Evolutionary conservation across 2,113 vertebrate genomes (phyloP), one percentile per base, ranked within the genome.

Genomic region (Ammospiza nelsoni): DNA sequence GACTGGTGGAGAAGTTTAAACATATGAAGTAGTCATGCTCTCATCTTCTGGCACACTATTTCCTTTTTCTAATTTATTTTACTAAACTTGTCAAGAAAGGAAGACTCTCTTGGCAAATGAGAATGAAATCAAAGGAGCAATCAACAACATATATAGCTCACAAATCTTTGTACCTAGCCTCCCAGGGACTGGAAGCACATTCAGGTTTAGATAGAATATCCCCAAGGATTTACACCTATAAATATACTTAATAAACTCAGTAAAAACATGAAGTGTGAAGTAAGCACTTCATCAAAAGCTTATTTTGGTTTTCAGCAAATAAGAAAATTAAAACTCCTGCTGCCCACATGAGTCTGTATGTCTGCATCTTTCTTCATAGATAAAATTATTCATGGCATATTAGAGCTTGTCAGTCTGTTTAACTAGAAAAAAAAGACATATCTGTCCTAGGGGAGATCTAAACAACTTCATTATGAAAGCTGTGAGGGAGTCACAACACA

Each of bases 41-140:
- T 86, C 79, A 82, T 96, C 78, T 80, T 79, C 35, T 63, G 78
- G 83, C 73, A 29, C 66, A 84, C 81, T n/a, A 72, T 84, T 80
- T 92, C 81, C 54, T 93, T 91, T 86, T 83, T 57, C 88, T 95
- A 89, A 95, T 97, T 97, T 91, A 93, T 61, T 79, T 59, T 94
- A 66, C 77, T 76, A n/a, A 57, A 76, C 49, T 65, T 88, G 84
- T 92, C 68, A 94, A 83, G 65, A 90, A 92, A 81, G 85, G 39
- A 91, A 43, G 33, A 66, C 9, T 77, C 27, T 90, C 69, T 86
- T 94, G 82, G 76, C 73, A 95, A 90, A 90, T 89, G 51, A 49
- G 33, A 85, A 80, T 23, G 84, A 95, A 92, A 86, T 83, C 59
- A 94, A 95, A 74, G 52, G 87, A 96, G 83, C 76, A 89, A 43